phyloP scores from a whole-genome alignment of 1,140 invertebrate genomes.

The silkworm (Bombyx mori) region DNA sequence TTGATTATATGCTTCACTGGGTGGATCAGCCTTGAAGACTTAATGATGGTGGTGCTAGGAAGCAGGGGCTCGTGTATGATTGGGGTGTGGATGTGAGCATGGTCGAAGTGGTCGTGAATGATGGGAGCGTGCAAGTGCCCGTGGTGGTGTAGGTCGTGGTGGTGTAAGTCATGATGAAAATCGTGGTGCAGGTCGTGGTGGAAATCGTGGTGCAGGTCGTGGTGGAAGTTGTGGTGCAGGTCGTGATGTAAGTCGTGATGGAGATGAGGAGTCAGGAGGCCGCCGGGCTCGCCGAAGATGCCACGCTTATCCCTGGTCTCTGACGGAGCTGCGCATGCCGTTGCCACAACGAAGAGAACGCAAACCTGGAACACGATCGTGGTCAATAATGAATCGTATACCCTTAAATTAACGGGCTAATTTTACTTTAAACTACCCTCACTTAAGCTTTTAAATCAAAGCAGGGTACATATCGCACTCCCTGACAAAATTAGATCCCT shows the following conservation, averaged over 20 bases:
- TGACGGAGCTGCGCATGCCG: slow-evolving; percentile 4
- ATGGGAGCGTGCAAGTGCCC: slow-evolving; percentile 2
- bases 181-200: slow-evolving; percentile 6
- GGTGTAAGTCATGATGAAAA: slow-evolving; percentile 2
- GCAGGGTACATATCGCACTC: too few species aligned
- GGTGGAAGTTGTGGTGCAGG: slow-evolving; percentile 2
- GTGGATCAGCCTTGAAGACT: slow-evolving; percentile 4
- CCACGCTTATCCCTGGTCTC: slow-evolving; percentile 17
- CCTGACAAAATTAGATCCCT: too few species aligned
- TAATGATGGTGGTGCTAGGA: slow-evolving; percentile 4
- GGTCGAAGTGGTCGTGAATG: slow-evolving; percentile 2
- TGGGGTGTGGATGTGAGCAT: slow-evolving; percentile 4
- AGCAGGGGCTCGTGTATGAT: not conserved
- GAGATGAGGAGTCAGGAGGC: slow-evolving; percentile 10
- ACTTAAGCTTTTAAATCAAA: too few species aligned
- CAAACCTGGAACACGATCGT: slow-evolving; percentile 16
- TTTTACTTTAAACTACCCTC: too few species aligned
- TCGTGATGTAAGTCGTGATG: slow-evolving; percentile 6
- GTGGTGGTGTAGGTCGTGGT: not conserved
- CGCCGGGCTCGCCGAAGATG: slow-evolving; percentile 21
- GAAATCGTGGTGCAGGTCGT: slow-evolving; percentile 8
- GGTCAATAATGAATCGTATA: too few species aligned
- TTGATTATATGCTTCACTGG: not conserved
- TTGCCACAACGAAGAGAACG: slow-evolving; percentile 17
- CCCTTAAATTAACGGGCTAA: too few species aligned